These are phyloP conservation scores for Bugula neritina DNA, from an alignment of 2,888 invertebrate species.

Conservation along the genomic window DNA sequence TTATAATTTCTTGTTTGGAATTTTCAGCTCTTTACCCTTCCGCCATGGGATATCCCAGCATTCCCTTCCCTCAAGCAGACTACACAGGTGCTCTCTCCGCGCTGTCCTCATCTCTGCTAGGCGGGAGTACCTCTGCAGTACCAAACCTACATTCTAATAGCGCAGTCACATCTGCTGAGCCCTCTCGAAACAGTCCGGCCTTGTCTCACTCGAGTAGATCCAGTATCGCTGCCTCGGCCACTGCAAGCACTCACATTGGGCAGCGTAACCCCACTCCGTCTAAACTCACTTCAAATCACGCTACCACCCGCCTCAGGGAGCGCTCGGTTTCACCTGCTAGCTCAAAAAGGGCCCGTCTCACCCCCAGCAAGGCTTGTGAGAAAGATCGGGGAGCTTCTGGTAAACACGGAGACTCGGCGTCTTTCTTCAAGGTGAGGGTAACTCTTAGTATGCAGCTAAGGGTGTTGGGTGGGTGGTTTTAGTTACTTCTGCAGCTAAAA, in stretches of 20 bases:
- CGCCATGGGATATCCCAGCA: background rate
- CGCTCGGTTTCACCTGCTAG: background rate
- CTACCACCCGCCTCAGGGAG: background rate
- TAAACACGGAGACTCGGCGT: background rate
- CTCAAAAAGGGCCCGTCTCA: background rate
- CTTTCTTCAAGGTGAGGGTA: slow-evolving; percentile 20
- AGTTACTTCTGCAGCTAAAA: too few species aligned
- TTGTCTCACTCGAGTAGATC: slow-evolving; percentile 5
- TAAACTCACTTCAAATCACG: background rate
- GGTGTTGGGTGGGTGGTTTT: too few species aligned
- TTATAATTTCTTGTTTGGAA: too few species aligned
- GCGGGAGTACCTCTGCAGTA: background rate
- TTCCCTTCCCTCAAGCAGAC: background rate
- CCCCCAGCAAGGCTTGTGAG: background rate
- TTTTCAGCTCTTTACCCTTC: slow-evolving; percentile 7
- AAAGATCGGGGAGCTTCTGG: background rate
- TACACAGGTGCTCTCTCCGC: slow-evolving; percentile 4
- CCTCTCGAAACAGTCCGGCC: background rate
- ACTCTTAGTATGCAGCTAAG: too few species aligned
- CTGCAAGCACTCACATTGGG: background rate
- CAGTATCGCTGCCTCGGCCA: background rate
- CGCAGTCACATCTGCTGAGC: background rate
- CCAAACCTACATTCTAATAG: background rate
- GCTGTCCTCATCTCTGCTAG: background rate
- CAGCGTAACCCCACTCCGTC: background rate